Evolutionary conservation across 2,113 vertebrate species (phyloP).

Genomic region (Hemichromis elongatus): DNA sequence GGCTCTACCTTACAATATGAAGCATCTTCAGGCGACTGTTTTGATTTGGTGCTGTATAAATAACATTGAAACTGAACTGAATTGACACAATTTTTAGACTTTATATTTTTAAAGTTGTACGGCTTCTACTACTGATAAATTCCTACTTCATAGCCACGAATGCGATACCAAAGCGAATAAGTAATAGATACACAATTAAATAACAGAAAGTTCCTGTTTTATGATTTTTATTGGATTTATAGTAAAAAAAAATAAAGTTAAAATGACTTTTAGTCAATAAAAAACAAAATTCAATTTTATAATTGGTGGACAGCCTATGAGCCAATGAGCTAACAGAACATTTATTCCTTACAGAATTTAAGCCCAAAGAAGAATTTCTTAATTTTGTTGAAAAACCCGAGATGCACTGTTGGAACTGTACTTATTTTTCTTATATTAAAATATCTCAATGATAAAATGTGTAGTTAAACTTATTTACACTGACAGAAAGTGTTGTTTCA

Average conservation of each 20-base stretch:
- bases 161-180: neutral
- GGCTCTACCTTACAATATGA: no score
- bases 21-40: no score
- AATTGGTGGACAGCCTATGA: neutral
- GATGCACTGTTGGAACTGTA: neutral
- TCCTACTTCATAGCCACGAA: neutral
- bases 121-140: neutral
- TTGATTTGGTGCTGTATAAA: no score
- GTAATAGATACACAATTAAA: rapidly evolving
- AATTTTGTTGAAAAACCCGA: neutral
- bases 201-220: neutral
- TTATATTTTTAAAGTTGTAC: neutral
- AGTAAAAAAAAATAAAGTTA: neutral
- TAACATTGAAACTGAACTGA: no score
- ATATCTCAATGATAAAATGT: neutral
- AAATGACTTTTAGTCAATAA: rapidly evolving
- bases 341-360: neutral
- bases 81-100: neutral
- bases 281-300: neutral
- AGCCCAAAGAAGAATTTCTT: neutral
- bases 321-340: neutral
- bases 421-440: rapidly evolving
- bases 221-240: neutral
- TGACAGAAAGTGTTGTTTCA: neutral
- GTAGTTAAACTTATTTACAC: neutral